Conservation (phyloP, 2,888 invertebrate genomes). For the Calameuta pallipes region DNA sequence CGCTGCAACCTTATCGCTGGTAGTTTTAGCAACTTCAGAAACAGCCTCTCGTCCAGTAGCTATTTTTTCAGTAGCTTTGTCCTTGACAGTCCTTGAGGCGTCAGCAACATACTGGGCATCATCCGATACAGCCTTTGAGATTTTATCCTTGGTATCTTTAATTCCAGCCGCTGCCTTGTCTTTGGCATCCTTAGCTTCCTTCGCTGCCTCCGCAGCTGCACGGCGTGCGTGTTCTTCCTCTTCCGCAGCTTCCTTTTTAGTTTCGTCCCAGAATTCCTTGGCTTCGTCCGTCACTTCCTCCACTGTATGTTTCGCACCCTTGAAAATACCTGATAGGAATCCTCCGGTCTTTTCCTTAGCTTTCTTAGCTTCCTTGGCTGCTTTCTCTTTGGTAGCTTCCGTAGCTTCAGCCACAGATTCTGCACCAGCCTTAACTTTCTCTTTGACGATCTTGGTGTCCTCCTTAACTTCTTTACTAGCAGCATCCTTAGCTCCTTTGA, state of each 20-base stretch:
- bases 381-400: slow-evolving; percentile 27
- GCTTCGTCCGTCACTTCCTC: slow-evolving; percentile 41
- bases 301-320: slow-evolving; percentile 45
- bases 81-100: slow-evolving; percentile 67
- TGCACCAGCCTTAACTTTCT: slow-evolving; percentile 10
- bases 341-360: slow-evolving; percentile 27
- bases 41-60: slow-evolving; percentile 39
- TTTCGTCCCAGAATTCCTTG: slow-evolving; percentile 44
- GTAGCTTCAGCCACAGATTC: slow-evolving; percentile 21
- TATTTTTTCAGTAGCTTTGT: slow-evolving; percentile 67
- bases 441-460: slow-evolving; percentile 20
- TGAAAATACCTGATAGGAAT: slow-evolving; percentile 46
- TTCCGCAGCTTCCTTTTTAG: slow-evolving; percentile 42
- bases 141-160: slow-evolving; percentile 25
- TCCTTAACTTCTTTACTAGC: slow-evolving; percentile 23
- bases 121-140: slow-evolving; percentile 63
- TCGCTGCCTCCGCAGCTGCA: slow-evolving; percentile 20
- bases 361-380: slow-evolving; percentile 29
- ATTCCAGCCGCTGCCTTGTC: slow-evolving; percentile 18
- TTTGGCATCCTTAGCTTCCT: slow-evolving; percentile 19
- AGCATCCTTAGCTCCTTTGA: slow-evolving; percentile 35
- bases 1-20: slow-evolving; percentile 22
- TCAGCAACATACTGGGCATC: slow-evolving; percentile 68
- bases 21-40: slow-evolving; percentile 16
- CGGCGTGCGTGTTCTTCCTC: slow-evolving; percentile 29